phyloP scores from a whole-genome alignment of 2,113 vertebrate genomes.

The Campylorhamphus procurvoides region DNA sequence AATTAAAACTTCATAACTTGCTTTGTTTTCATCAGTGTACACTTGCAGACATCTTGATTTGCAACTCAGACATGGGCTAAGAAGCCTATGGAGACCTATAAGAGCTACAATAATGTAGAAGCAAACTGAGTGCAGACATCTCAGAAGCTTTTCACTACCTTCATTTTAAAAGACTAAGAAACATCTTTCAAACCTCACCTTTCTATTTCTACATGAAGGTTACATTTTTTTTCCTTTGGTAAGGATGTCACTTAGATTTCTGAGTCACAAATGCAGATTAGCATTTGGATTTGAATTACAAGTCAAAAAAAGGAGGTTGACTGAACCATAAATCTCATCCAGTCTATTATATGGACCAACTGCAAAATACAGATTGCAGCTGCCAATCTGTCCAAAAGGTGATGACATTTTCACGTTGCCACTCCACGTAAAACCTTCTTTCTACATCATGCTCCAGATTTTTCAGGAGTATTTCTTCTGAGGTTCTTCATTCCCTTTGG shows the following conservation, averaged over 20 bases:
- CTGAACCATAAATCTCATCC: neutral
- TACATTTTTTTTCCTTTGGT: neutral
- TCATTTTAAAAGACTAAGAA: neutral
- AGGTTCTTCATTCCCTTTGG: neutral
- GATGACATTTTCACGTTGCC: neutral
- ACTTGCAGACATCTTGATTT: neutral
- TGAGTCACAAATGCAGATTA: constrained; percentile 62
- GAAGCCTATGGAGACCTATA: neutral
- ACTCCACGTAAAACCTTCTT: neutral
- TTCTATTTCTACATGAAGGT: neutral
- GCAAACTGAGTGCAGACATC: neutral
- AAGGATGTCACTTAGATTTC: neutral
- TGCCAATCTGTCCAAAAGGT: neutral
- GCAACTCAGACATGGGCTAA: neutral
- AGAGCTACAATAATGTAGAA: neutral
- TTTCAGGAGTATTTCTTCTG: neutral
- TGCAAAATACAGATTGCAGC: neutral
- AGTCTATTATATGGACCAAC: neutral
- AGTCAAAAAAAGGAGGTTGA: neutral
- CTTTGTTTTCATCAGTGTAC: neutral
- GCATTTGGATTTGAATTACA: constrained; percentile 44
- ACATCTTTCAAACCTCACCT: neutral
- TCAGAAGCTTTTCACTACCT: neutral
- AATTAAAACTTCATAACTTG: neutral
- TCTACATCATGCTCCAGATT: neutral